These are phyloP conservation scores for Tangara arthus DNA, from an alignment of 2,797 vertebrate species.

Conservation along the genomic window DNA sequence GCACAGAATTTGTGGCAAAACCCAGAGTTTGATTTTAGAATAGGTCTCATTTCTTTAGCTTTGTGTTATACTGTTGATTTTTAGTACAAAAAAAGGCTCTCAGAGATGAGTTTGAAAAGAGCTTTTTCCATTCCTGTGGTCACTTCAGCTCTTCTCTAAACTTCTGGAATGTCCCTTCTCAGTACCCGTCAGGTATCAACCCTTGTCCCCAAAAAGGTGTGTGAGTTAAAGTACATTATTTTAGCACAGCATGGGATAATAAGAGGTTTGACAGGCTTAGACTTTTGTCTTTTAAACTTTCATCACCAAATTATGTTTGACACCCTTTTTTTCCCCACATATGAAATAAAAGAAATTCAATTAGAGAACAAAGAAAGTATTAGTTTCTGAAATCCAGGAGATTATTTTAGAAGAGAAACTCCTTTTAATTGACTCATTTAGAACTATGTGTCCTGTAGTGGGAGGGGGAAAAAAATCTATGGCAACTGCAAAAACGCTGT, in stretches of 20 bases:
- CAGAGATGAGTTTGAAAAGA: background rate
- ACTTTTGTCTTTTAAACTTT: background rate
- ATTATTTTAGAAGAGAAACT: background rate
- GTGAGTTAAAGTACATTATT: background rate
- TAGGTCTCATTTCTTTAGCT: background rate
- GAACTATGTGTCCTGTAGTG: background rate
- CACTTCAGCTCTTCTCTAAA: background rate
- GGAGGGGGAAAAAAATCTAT: background rate
- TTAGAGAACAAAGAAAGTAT: background rate
- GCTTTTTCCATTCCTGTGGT: background rate
- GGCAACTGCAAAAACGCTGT: background rate
- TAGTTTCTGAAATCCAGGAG: background rate
- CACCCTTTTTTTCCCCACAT: fast-evolving
- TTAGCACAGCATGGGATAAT: background rate
- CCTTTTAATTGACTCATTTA: background rate
- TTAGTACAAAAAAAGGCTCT: background rate
- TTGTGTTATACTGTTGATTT: background rate
- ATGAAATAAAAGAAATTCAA: background rate
- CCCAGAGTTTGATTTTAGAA: background rate
- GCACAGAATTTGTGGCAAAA: background rate
- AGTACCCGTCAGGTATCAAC: background rate
- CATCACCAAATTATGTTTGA: background rate
- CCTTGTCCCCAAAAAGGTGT: background rate
- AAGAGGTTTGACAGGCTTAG: background rate
- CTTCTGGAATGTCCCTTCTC: background rate